Base-by-base conservation (phyloP, 64 coral and sea anemone genomes). In the Dendrophyllia cribrosa region DNA sequence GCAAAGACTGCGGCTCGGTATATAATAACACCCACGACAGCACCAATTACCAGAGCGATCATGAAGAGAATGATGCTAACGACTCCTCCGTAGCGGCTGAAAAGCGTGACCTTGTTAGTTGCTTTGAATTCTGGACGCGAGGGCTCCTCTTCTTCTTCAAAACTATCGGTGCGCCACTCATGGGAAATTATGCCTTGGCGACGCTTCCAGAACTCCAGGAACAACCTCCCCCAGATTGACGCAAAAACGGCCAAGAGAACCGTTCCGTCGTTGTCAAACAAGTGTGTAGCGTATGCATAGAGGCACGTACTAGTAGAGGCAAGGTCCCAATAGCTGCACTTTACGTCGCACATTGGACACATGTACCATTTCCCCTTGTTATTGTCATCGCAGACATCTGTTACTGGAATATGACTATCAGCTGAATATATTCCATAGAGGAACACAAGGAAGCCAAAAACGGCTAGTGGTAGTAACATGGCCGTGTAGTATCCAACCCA, bases 191-290 rank as follows among this genome's bases (percentile, higher is more conserved):
- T 34, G 20, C 76, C 72, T 74, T 96, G 95, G n/a, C 95, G 91
- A 34, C 95, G 91, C 48, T 96, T 96, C 95, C 95, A 96, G 22
- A 96, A 93, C 81, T 96, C 91, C 7, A 96, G 86, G 74, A 96
- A 96, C 48, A 96, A 14, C 0, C 91, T 96, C 22, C 85, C 91
- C 94, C 94, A 96, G 43, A 96, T 92, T 13, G 94, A 92, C 61
- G 78, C 92, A 44, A 96, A 65, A 21, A 92, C 76, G 8, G 94
- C 95, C 1, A 96, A 72, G 52, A 93, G 79, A 51, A 90, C 87
- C 0, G 95, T 93, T 8, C 78, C 77, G 19, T 93, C 91, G 52
- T 96, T 96, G 55, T 96, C 95, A 17, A 96, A 93, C 60, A 96
- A 76, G n/a, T 96, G 79, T 0, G 91, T 92, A 8, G 83, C 78